Base-by-base conservation (phyloP, 2,113 vertebrate genomes). In the Stigmatopora argus region DNA sequence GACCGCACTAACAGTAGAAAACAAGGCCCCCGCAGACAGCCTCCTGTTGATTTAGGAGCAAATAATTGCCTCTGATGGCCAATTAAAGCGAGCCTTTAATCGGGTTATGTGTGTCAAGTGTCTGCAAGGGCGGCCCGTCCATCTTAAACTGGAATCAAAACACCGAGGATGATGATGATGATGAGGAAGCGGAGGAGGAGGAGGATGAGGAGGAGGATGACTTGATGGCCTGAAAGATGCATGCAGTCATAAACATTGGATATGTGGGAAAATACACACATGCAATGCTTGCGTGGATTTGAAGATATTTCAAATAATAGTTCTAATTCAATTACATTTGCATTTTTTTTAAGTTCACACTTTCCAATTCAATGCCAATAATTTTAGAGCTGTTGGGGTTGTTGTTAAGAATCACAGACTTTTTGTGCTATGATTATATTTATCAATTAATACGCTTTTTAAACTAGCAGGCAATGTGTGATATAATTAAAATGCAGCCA, bases 71-170 rank as follows among this genome's bases (percentile, higher is more conserved):
- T 64, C 70, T 59, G 73, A 70, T 59, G 67, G 67, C 75, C 63
- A 74, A 77, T 82, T 74, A 75, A 70, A 78, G 52, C 70, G 51
- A 64, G 35, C 62, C 41, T 62, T 41, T 74, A 65, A 78, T 78
- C 61, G 65, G 78, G 76, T 83, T 74, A 81, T 78, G 70, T 77
- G 74, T 66, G 65, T 78, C 62, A 56, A 73, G 72, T 72, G 69
- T 67, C 64, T 80, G 74, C 77, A 78, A 55, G 23, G 53, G 53
- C 53, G 23, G 13, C 73, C 75, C 78, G 80, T 85, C 79, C 83
- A 83, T 83, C 77, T 85, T 83, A 74, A 45, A 23, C 14, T 23
- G 41, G 59, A 45, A 45, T 61, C 41, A n/a, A 61, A 21, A 14
- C 58, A 45, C 13, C 10, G 9, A 56, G 15, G 53, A 48, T 56